Base-by-base conservation (phyloP, 2,888 invertebrate genomes). In the Aproaerema taeniolella region DNA sequence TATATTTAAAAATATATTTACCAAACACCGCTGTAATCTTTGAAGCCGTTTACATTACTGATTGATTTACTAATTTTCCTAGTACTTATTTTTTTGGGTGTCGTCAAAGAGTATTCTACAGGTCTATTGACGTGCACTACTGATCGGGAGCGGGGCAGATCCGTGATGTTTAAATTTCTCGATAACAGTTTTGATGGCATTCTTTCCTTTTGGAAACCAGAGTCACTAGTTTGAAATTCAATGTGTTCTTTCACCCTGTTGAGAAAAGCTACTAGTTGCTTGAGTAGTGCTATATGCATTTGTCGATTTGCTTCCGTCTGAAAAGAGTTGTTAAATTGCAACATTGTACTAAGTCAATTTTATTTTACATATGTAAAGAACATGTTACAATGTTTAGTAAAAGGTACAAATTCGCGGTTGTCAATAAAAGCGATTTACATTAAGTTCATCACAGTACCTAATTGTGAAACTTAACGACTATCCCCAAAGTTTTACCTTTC, bases 271-370 rank as follows among this genome's bases (percentile, higher is more conserved):
- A 91, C 89, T 49, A 92, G 90, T 73, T 92, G 92, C 62, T 90
- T 90, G 80, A 93, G 89, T 58, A 92, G 86, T 17, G 91, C 91
- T 66, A 90, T 89, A 69, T 92, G 92, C 92, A 92, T 92, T 67
- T 91, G 90, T 47, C 91, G 87, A 67, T 90, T 92, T 38, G 91
- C 88, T 67, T 92, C 91, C 46, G 90, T 90, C 92, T 92, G 85
- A 55, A 88, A 82, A n/a, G n/a, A n/a, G n/a, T n/a, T n/a, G n/a
- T n/a, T 48, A 65, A 68, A 53, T 47, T 39, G 64, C 41, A 55
- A 16, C 29, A 55, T 57, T 61, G 57, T n/a, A n/a, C n/a, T n/a
- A n/a, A n/a, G n/a, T n/a, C n/a, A n/a, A n/a, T n/a, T n/a, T n/a
- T n/a, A n/a, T n/a, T n/a, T n/a, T n/a, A n/a, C n/a, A n/a, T n/a